A percentile compares a stretch with the other conserved stretches of the same genome.
phyloP scores from a whole-genome alignment of 2,888 invertebrate species.

The Leptura quadrifasciata region DNA sequence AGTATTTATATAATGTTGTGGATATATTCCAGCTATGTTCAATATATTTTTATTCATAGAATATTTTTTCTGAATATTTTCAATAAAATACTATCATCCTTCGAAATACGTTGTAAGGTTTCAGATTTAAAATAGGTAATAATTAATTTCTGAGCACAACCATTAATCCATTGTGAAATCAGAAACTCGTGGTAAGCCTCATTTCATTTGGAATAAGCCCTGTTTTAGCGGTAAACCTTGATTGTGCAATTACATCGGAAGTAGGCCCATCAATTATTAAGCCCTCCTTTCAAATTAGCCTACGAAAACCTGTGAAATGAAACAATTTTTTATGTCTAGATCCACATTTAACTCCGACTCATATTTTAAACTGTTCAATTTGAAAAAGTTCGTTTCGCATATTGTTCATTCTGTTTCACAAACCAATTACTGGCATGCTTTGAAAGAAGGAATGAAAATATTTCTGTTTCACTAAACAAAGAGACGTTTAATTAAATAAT shows the following conservation, averaged over 20 bases:
- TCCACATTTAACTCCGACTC: constrained; percentile 33
- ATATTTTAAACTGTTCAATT: constrained; percentile 42
- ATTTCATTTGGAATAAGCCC: constrained; percentile 41
- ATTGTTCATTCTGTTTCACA: constrained; percentile 35
- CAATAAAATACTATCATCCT: background rate
- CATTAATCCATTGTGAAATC: constrained; percentile 40
- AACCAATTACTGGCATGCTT: constrained; percentile 37
- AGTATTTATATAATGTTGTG: too few relatives aligned
- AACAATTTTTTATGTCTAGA: constrained; percentile 47
- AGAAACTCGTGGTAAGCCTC: constrained; percentile 38
- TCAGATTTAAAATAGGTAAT: background rate
- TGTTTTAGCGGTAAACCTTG: constrained; percentile 41
- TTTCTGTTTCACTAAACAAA: constrained; percentile 41
- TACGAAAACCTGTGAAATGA: constrained; percentile 43
- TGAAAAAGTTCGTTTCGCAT: constrained; percentile 28
- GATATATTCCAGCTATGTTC: background rate
- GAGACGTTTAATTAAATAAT: constrained; percentile 33
- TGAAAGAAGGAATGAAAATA: constrained; percentile 29
- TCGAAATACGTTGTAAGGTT: background rate
- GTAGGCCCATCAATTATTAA: constrained; percentile 58
- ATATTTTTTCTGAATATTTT: background rate
- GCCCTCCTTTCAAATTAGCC: constrained; percentile 44
- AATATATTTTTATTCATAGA: background rate
- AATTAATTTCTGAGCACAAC: constrained; percentile 13
- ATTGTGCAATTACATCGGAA: constrained; percentile 56